Base-by-base conservation (phyloP, 2,888 invertebrate species). In the Parasteatoda lunata region DNA sequence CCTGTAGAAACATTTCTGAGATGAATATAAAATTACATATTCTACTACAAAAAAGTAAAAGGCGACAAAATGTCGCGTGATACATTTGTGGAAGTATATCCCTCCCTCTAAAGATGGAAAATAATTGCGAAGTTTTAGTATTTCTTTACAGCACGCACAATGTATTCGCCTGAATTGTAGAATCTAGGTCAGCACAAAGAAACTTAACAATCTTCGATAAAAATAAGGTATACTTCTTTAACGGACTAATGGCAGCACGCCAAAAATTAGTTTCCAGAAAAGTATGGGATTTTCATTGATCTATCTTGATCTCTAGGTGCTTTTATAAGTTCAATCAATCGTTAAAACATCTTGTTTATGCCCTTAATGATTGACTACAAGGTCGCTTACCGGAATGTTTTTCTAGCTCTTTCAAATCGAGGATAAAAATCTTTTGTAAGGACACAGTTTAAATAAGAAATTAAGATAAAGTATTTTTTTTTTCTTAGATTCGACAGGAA, bases 121-220 rank as follows among this genome's bases (percentile, higher is more conserved):
- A 52, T 77, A 66, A 78, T 76, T 77, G 51, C 70, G 64, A 75
- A 76, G 69, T 68, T 49, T 13, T 7, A 11, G 48, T 30, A n/a
- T 30, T 47, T 15, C 48, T 47, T n/a, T 30, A 7, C 15, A 48
- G 59, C 80, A 86, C 85, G 80, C 85, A 52, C 64, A 71, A 59
- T 49, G 65, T 85, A 54, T 77, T 77, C 54, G 52, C 72, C 66
- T 54, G 65, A 48, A 15, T 13, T 13, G 30, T 11, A 51, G n/a
- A 75, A 86, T 80, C n/a, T 86, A 72, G 85, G 85, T 86, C 85
- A 80, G 8, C 66, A 66, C 52, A 77, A 54, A 85, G 71, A 76
- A 75, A 77, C 49, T 83, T 66, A 30, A 51, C 30, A 72, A 71
- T 77, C 54, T 77, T 69, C 59, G 68, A n/a, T 59, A 49, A 15